Conservation (phyloP, 2,113 vertebrate species). For the Hyaena hyaena region DNA sequence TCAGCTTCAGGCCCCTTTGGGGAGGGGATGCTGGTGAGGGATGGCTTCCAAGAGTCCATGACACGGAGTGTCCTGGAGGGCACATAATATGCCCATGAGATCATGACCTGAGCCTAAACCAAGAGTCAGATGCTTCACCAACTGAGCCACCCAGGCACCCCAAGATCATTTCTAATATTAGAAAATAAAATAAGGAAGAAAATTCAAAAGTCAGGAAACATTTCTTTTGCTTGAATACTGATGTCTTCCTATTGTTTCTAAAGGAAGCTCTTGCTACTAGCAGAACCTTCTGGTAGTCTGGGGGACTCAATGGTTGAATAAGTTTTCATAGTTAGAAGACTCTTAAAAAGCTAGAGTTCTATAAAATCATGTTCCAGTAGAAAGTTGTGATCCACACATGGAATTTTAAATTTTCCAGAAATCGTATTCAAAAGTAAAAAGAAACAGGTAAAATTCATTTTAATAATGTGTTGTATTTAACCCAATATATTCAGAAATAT, state of each 20-base stretch:
- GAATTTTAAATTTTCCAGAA: background rate
- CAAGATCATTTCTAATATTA: background rate
- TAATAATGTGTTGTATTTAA: background rate
- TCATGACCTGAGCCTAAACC: too few relatives aligned
- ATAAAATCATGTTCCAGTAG: background rate
- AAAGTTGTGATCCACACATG: background rate
- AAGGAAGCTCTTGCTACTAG: background rate
- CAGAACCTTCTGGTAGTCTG: background rate
- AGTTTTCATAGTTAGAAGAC: background rate
- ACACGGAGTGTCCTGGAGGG: background rate
- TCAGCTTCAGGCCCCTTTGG: background rate
- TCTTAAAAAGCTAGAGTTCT: background rate
- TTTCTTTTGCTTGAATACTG: background rate
- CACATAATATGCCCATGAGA: background rate
- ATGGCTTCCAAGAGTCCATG: background rate
- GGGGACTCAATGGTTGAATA: background rate
- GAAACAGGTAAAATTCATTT: background rate
- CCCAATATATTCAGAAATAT: background rate
- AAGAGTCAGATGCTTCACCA: too few relatives aligned
- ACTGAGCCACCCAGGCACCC: too few relatives aligned
- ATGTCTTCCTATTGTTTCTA: background rate
- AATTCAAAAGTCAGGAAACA: constrained; percentile 6
- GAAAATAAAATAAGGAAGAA: background rate
- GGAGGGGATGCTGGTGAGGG: background rate
- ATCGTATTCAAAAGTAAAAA: background rate